Evolutionary conservation across 2,888 invertebrate genomes (phyloP), one percentile per base, ranked within the genome.

Genomic region (Lottia gigantea): DNA sequence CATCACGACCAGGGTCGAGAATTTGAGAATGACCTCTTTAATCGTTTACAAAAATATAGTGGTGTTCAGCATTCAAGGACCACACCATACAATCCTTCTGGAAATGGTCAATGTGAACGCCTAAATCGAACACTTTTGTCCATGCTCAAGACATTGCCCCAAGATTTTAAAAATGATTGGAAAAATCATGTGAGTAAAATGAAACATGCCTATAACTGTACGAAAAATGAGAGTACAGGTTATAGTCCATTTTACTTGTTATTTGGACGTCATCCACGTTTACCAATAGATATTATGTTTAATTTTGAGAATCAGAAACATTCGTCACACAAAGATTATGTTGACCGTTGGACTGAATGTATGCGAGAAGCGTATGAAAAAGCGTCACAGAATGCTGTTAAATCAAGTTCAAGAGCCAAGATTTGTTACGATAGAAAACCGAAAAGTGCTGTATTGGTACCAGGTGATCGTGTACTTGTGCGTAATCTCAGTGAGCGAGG

Each of bases 151-250:
- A n/a, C n/a, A n/a, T n/a, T n/a, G n/a, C n/a, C n/a, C n/a, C n/a
- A n/a, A n/a, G n/a, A n/a, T n/a, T n/a, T n/a, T n/a, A n/a, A n/a
- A n/a, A n/a, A n/a, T n/a, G n/a, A n/a, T n/a, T n/a, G n/a, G n/a
- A n/a, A n/a, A n/a, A n/a, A n/a, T n/a, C n/a, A n/a, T n/a, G n/a
- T n/a, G n/a, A n/a, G n/a, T n/a, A n/a, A n/a, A n/a, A n/a, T n/a
- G n/a, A 72, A 71, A 12, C 74, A 76, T 73, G 74, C 76, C 2
- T 78, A 78, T 64, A 78, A 78, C 47, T 75, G 75, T 63, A 76
- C 78, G 0, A 67, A 47, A 23, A 63, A 75, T 67, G 74, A 75
- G 14, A 16, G 69, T 3, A 77, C 76, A 26, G 70, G 74, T n/a
- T 74, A 64, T 45, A 62, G 73, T 12, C 76, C 76, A 31, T 73